These are phyloP conservation scores for Notolepis coatsorum DNA, from an alignment of 2,797 vertebrate genomes.

Conservation along the genomic window DNA sequence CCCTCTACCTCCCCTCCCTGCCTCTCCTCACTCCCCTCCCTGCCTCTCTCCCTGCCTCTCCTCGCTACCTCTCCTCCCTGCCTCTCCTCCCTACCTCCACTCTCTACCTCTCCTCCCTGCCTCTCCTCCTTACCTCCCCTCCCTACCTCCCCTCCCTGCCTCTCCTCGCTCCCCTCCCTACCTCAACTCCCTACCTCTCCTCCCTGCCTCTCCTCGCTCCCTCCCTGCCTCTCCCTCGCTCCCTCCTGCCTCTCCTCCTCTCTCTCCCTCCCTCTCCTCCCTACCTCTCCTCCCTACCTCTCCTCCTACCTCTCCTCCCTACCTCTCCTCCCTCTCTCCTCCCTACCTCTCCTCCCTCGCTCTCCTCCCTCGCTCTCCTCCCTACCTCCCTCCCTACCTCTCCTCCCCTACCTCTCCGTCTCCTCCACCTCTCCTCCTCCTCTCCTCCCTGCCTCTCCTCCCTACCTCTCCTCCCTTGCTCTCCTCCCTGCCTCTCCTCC, in stretches of 20 bases:
- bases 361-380: constrained; percentile 91
- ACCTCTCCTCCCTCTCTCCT: too few relatives aligned
- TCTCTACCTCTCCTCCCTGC: constrained; percentile 83
- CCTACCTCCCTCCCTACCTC: too few relatives aligned
- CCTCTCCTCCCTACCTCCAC: too few relatives aligned
- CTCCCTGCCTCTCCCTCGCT: too few relatives aligned
- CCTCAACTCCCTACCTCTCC: constrained; percentile 84
- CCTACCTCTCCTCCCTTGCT: constrained; percentile 92
- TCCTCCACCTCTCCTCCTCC: too few relatives aligned
- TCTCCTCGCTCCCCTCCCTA: constrained; percentile 96
- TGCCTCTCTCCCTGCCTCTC: constrained; percentile 89
- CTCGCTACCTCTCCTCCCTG: too few relatives aligned
- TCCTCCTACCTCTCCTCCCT: too few relatives aligned
- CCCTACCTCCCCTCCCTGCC: too few relatives aligned
- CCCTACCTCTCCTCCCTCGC: constrained; percentile 85
- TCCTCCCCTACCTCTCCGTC: too few relatives aligned
- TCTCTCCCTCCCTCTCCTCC: constrained; percentile 91
- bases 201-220: constrained; percentile 93
- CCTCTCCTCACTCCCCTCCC: constrained; percentile 91
- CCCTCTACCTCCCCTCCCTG: too few relatives aligned
- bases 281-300: constrained; percentile 88
- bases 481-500: too few relatives aligned
- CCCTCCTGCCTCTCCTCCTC: too few relatives aligned
- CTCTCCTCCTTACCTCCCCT: constrained; percentile 91
- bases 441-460: constrained; percentile 84